Base-by-base conservation (phyloP, 2,797 vertebrate genomes). In the Acipenser ruthenus region DNA sequence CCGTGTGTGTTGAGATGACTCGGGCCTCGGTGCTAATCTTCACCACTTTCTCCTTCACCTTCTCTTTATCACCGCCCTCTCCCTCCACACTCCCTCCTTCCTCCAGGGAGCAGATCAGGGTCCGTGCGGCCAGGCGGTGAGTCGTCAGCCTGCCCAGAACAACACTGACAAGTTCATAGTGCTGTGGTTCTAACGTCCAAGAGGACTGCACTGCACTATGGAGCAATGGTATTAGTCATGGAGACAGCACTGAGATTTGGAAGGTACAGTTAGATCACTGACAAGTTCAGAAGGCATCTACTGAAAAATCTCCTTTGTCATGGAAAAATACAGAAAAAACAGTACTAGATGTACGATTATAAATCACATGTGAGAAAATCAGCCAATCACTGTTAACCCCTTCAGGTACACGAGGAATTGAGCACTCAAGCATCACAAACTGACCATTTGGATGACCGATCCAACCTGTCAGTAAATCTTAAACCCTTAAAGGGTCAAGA, bases 81-180 rank as follows among this genome's bases (percentile, higher is more conserved):
- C 75, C 60, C 49, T 77, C 71, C 60, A 68, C 74, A n/a, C 71
- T 37, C 48, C 49, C 56, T 8, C 60, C 49, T 6, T 11, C 50
- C 73, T 91, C 89, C 68, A 91, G 76, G 37, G 69, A 75, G 64
- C 84, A 84, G 69, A 93, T 88, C 68, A 87, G 73, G 49, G 80
- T 71, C 12, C 72, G 86, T 65, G 90, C 89, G 55, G 79, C 88
- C 69, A 93, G 74, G 63, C 80, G 83, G 74, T 93, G 90, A 68
- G 89, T 65, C 1, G 86, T 83, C 70, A 86, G 52, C 58, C 90
- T 91, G 73, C 10, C 71, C n/a, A 68, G 12, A 60, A 50, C 49
- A 65, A 0, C 37, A 37, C 37, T 37, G 37, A 37, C 37, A 37
- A 37, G 37, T 37, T 37, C 4, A 37, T 5, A 5, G 37, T 37